Evolutionary conservation across 2,888 invertebrate species (phyloP).

Genomic region (Cotesia congregata): DNA sequence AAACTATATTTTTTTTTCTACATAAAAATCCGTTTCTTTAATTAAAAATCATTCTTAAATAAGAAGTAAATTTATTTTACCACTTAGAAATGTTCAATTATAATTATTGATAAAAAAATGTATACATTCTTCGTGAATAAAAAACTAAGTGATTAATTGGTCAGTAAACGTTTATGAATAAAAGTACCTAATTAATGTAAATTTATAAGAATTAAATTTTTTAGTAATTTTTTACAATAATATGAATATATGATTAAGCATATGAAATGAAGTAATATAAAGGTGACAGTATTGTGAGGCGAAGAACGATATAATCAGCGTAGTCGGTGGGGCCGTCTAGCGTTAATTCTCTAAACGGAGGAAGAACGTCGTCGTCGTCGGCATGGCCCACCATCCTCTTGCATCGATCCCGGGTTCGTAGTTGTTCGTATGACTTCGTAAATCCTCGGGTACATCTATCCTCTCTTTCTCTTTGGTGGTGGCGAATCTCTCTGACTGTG

Average conservation of each 20-base stretch:
- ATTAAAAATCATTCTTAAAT: no score
- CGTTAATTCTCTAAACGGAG: conserved; percentile 35
- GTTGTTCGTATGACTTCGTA: conserved; percentile 50
- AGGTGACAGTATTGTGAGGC: conserved; percentile 4
- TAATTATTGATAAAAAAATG: no score
- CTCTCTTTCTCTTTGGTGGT: neutral
- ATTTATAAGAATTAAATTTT: no score
- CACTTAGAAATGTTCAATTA: no score
- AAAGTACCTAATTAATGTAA: no score
- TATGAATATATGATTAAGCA: neutral
- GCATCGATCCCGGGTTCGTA: conserved; percentile 53
- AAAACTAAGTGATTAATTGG: no score
- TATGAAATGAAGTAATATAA: neutral
- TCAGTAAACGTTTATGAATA: no score
- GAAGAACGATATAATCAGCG: conserved; percentile 28
- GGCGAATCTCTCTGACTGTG: neutral
- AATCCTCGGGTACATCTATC: conserved; percentile 41
- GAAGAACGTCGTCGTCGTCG: conserved; percentile 24
- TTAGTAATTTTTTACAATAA: no score
- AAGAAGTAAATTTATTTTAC: no score
- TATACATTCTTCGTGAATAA: no score
- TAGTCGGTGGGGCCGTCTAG: conserved; percentile 38
- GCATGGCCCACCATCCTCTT: conserved; percentile 38
- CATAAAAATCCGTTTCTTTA: no score
- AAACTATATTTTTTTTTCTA: no score